Base-by-base conservation (phyloP, 1,140 invertebrate genomes). In the Rhyzopertha dominica region DNA sequence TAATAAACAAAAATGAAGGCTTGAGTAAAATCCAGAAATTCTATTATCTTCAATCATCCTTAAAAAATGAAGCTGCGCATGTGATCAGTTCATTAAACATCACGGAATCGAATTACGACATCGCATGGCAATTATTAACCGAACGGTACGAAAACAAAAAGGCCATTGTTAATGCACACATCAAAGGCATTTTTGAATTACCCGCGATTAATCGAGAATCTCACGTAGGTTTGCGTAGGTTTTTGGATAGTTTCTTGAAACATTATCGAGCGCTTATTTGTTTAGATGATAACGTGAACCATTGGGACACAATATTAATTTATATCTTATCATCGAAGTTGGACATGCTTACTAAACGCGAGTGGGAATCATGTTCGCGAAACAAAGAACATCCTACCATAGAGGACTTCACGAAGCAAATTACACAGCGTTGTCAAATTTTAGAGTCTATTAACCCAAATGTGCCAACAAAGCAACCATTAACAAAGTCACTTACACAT, bases 1-100 rank as follows among this genome's bases (percentile, higher is more conserved):
- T 63, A 0, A 52, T 65, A 7, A 48, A 66, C 35, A 49, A 57
- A 16, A 54, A 60, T 23, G 29, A 43, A 3, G 24, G 30, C 2
- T 40, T 65, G 8, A 26, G 31, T 3, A 46, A 49, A 12, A 44
- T 57, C 5, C 51, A 63, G 26, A 62, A 62, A 40, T 45, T 61
- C 40, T 56, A 57, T 19, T 57, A 62, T 45, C 30, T 62, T 5
- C 38, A 44, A 26, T 47, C 47, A 9, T 49, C 46, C 12, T 40
- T 64, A 13, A 43, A 18, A 3, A 55, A 51, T 7, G 48, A 56
- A 16, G 50, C 60, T 5, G 46, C 28, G 13, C 43, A 46, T 34
- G n/a, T 55, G 12, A 43, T 58, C 9, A 36, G 41, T 20, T 48
- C 46, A 2, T 43, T 48, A 20, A 29, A 23, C 1, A 10, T 24